Conservation (phyloP, 1,140 invertebrate species). For the Aethina tumida region DNA sequence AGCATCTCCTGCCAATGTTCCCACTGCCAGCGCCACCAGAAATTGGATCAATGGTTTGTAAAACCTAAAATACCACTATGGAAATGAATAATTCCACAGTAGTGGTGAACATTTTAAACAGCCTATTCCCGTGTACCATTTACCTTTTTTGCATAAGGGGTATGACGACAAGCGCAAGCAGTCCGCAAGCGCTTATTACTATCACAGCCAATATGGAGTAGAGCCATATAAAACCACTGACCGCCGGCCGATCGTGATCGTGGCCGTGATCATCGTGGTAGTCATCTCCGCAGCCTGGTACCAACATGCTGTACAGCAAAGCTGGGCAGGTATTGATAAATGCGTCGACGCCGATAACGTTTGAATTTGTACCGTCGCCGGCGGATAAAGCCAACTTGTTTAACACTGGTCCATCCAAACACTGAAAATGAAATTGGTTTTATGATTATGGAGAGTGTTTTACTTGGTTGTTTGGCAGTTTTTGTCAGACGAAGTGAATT, state of each 20-base stretch:
- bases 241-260: slow-evolving; percentile 5
- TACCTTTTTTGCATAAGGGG: slow-evolving; percentile 82
- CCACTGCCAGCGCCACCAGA: slow-evolving; percentile 83
- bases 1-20: slow-evolving; percentile 81
- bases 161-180: slow-evolving; percentile 75
- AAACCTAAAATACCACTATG: no score
- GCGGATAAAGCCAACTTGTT: slow-evolving; percentile 1
- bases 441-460: not conserved
- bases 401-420: slow-evolving; percentile 12
- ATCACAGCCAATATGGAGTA: slow-evolving; percentile 72
- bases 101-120: no score
- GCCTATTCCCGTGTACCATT: no score
- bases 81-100: no score
- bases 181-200: slow-evolving; percentile 72
- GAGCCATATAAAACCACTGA: slow-evolving; percentile 47
- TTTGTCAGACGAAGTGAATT: slow-evolving; percentile 1
- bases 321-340: slow-evolving; percentile 27
- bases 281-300: slow-evolving; percentile 12
- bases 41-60: slow-evolving; percentile 87
- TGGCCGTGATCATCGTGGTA: slow-evolving; percentile 1
- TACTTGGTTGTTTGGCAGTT: not conserved
- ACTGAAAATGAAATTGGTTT: slow-evolving; percentile 15
- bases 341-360: slow-evolving; percentile 13
- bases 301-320: slow-evolving; percentile 25
- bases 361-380: slow-evolving; percentile 2